Conservation (phyloP, 2,888 invertebrate genomes). For the Sphaerophoria rueppellii region DNA sequence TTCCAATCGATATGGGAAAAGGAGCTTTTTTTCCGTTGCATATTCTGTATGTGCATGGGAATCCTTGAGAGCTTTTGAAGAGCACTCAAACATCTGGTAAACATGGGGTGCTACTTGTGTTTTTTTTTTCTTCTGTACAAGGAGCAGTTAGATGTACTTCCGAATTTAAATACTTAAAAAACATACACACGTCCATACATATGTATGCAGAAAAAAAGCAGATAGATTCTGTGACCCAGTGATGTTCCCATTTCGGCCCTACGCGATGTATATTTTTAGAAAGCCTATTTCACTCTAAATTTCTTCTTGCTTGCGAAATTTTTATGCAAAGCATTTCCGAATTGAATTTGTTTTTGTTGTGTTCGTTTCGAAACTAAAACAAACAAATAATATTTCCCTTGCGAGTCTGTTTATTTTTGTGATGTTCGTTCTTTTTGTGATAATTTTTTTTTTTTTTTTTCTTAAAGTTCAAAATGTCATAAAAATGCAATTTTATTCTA, state of each 20-base stretch:
- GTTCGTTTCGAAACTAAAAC: slow-evolving; percentile 14
- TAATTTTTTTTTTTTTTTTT: neutral
- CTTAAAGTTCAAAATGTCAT: neutral
- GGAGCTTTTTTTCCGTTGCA: slow-evolving; percentile 15
- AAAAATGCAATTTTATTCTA: slow-evolving; percentile 54
- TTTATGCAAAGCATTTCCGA: slow-evolving; percentile 17
- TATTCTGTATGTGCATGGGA: slow-evolving; percentile 13
- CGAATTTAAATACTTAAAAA: neutral
- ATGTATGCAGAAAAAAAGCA: neutral
- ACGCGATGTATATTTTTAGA: slow-evolving; percentile 55
- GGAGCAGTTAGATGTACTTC: slow-evolving; percentile 8
- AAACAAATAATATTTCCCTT: neutral
- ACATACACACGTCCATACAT: neutral
- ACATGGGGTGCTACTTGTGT: neutral
- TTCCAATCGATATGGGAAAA: slow-evolving; percentile 22
- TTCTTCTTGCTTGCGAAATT: slow-evolving; percentile 30
- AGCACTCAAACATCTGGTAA: slow-evolving; percentile 30
- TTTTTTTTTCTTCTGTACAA: neutral
- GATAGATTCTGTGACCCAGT: slow-evolving; percentile 34
- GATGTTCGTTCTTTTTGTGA: neutral
- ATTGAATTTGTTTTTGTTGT: slow-evolving; percentile 8
- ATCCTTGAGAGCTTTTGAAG: slow-evolving; percentile 36
- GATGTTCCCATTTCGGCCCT: slow-evolving; percentile 56
- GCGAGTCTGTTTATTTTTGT: neutral
- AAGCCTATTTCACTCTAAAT: slow-evolving; percentile 35